Conservation (phyloP, 2,113 vertebrate genomes). For the Lasiurus cinereus region DNA sequence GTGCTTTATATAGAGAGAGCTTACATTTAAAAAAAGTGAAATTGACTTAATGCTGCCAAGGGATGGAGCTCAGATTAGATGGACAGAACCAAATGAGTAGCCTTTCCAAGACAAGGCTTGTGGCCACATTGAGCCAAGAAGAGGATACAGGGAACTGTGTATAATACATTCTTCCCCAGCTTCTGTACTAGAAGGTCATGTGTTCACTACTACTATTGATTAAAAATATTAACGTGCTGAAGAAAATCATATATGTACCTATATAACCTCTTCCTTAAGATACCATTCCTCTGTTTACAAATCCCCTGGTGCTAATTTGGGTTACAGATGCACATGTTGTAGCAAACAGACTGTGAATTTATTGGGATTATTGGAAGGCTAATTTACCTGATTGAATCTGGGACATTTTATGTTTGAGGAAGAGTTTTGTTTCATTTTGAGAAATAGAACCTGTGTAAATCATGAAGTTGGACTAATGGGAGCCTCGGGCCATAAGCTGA, state of each 20-base stretch:
- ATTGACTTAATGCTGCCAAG: not conserved
- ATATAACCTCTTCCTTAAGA: not conserved
- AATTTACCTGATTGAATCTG: constrained; percentile 56
- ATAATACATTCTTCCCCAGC: no score
- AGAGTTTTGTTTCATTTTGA: constrained; percentile 67
- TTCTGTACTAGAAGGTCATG: not conserved
- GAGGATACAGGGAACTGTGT: not conserved
- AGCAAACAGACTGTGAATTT: constrained; percentile 22
- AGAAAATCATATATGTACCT: not conserved
- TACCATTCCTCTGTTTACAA: not conserved
- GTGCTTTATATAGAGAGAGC: not conserved
- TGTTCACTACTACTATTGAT: not conserved
- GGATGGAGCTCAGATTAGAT: not conserved
- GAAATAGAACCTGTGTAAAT: not conserved
- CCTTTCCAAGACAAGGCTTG: not conserved
- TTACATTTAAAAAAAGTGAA: not conserved
- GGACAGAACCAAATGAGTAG: not conserved
- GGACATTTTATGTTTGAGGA: constrained; percentile 73
- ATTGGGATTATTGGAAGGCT: constrained; percentile 63
- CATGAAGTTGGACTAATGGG: constrained; percentile 17
- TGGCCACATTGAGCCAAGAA: not conserved
- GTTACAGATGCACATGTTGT: constrained; percentile 12
- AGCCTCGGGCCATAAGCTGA: not conserved
- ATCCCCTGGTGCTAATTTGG: not conserved
- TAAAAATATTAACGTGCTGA: not conserved